phyloP scores from a whole-genome alignment of 2,797 vertebrate genomes.

The Nannoperca australis region DNA sequence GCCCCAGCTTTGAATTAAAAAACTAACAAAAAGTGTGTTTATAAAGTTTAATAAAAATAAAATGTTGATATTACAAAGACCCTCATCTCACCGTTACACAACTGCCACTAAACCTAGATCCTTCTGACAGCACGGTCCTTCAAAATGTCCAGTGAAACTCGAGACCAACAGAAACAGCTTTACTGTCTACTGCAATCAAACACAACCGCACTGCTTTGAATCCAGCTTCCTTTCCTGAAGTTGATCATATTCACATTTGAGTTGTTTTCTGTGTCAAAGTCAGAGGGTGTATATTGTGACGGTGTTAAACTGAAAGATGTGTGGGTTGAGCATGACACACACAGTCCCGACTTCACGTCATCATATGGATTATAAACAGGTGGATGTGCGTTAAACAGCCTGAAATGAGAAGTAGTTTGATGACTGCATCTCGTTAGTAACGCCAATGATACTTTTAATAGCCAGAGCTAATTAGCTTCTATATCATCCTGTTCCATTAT shows the following conservation, averaged over 20 bases:
- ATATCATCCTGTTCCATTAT: neutral
- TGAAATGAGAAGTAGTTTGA: neutral
- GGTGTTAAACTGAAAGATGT: neutral
- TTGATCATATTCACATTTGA: neutral
- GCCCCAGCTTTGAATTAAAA: neutral
- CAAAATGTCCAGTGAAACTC: neutral
- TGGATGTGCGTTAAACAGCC: neutral
- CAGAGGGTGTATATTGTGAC: neutral
- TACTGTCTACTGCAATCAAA: neutral
- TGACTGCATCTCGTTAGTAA: neutral
- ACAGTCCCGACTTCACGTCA: neutral
- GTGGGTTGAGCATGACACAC: neutral
- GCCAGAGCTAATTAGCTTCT: constrained; percentile 4
- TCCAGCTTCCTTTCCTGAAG: neutral
- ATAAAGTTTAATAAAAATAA: too few species aligned
- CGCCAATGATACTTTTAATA: constrained; percentile 7
- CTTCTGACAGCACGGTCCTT: neutral
- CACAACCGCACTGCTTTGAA: neutral
- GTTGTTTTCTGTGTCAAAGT: too few species aligned
- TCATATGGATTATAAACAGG: neutral
- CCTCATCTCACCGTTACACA: neutral
- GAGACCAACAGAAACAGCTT: neutral
- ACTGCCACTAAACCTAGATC: neutral
- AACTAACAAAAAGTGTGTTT: neutral
- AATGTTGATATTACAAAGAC: neutral